Conservation (phyloP, 2,888 invertebrate species). For the Yponomeuta cagnagella region DNA sequence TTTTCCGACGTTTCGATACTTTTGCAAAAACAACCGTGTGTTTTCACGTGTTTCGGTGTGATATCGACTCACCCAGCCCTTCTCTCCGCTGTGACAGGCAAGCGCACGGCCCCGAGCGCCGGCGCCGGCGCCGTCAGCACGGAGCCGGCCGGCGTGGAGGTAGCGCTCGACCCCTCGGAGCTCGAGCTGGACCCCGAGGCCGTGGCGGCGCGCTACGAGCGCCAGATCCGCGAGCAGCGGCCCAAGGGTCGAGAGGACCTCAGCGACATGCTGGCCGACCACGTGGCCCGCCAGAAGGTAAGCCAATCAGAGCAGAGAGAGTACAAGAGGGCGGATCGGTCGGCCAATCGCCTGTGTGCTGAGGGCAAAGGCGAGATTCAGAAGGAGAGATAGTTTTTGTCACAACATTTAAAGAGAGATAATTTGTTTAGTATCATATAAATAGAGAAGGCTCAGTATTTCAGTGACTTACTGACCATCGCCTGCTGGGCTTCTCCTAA, state of each 20-base stretch:
- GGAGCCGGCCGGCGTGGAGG: constrained; percentile 86
- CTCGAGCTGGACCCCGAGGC: constrained; percentile 96
- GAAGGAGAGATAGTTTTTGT: too few relatives aligned
- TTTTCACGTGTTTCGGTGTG: too few relatives aligned
- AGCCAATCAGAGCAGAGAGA: constrained; percentile 23
- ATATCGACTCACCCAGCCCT: too few relatives aligned
- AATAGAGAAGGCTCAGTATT: too few relatives aligned
- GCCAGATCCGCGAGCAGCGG: constrained; percentile 95
- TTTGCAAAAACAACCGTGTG: too few relatives aligned
- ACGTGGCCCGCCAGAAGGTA: constrained; percentile 96
- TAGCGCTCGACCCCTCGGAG: constrained; percentile 98
- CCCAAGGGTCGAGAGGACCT: constrained; percentile 94
- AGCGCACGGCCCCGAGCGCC: constrained; percentile 29
- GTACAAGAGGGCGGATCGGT: not conserved
- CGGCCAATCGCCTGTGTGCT: too few relatives aligned
- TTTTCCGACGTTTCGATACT: too few relatives aligned
- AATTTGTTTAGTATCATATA: too few relatives aligned
- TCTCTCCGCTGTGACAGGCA: constrained; percentile 30
- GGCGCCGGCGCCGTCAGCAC: constrained; percentile 32
- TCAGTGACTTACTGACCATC: too few relatives aligned
- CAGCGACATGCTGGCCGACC: constrained; percentile 99
- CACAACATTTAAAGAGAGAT: too few relatives aligned
- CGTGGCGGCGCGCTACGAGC: constrained; percentile 96
- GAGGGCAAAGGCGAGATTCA: too few relatives aligned
- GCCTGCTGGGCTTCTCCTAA: too few relatives aligned